Evolutionary conservation across 1,140 invertebrate species (phyloP).

Genomic region (Holcopasites calliopsidis): DNA sequence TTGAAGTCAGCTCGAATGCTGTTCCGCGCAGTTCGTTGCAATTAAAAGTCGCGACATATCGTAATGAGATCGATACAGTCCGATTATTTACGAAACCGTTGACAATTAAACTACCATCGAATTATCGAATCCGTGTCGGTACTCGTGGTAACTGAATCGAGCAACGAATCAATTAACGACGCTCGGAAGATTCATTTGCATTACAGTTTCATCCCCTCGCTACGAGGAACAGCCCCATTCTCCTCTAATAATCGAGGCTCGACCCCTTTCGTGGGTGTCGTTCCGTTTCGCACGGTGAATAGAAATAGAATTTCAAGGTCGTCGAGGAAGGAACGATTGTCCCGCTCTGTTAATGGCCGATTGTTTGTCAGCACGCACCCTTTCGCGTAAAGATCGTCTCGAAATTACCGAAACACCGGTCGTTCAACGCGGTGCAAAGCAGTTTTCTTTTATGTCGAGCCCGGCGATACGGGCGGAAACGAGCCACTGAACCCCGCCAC

Average conservation of each 20-base stretch:
- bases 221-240: not conserved
- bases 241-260: not conserved
- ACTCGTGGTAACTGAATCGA: not conserved
- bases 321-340: not conserved
- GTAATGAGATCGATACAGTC: not conserved
- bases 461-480: conserved; percentile 49
- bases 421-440: conserved; percentile 45
- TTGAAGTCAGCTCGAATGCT: no score
- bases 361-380: conserved; percentile 11
- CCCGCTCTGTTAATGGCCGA: not conserved
- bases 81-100: not conserved
- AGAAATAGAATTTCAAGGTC: conserved; percentile 25
- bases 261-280: conserved; percentile 3
- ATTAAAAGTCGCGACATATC: no score
- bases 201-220: not conserved
- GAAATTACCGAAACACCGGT: conserved; percentile 41
- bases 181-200: conserved; percentile 10
- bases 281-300: not conserved
- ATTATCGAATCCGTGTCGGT: not conserved
- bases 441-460: conserved; percentile 56
- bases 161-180: conserved; percentile 11
- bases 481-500: conserved; percentile 44
- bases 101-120: not conserved
- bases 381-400: conserved; percentile 37
- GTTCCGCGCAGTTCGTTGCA: no score